Conservation (phyloP, 64 coral and sea anemone genomes). For the Stichodactyla mertensii region DNA sequence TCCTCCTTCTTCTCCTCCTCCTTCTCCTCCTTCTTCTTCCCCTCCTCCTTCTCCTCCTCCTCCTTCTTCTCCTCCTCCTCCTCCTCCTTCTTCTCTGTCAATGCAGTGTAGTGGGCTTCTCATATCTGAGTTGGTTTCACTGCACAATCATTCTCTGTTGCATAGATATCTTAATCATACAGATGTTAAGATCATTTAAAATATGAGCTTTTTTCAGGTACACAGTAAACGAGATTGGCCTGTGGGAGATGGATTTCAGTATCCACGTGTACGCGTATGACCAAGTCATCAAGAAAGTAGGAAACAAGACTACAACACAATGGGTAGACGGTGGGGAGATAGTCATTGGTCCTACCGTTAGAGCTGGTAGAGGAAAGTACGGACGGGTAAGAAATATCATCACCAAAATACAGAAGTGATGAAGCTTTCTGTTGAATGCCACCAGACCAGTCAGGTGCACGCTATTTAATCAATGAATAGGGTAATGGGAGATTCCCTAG, state of each 20-base stretch:
- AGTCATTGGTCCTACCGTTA: slow-evolving; percentile 67
- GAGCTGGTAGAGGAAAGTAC: slow-evolving; percentile 69
- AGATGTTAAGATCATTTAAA: background rate
- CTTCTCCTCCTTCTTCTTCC: no score
- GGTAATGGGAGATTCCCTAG: no score
- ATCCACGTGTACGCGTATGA: slow-evolving; percentile 91
- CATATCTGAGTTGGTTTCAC: no score
- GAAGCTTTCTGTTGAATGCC: no score
- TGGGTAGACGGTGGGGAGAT: slow-evolving; percentile 97
- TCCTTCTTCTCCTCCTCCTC: background rate
- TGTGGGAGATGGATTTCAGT: slow-evolving; percentile 87
- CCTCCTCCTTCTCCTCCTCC: background rate
- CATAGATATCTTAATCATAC: no score
- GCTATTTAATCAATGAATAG: no score
- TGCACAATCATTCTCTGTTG: no score
- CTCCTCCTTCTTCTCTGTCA: background rate
- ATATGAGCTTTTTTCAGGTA: slow-evolving; percentile 41
- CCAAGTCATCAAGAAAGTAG: slow-evolving; percentile 54
- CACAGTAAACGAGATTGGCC: slow-evolving; percentile 76
- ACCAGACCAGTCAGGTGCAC: no score
- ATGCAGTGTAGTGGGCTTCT: no score
- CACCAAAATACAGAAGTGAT: no score
- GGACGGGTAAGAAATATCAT: slow-evolving; percentile 40
- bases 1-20: no score
- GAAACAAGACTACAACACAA: slow-evolving; percentile 63